Evolutionary conservation across 2,113 vertebrate species (phyloP).

Genomic region (Oncorhynchus nerka): DNA sequence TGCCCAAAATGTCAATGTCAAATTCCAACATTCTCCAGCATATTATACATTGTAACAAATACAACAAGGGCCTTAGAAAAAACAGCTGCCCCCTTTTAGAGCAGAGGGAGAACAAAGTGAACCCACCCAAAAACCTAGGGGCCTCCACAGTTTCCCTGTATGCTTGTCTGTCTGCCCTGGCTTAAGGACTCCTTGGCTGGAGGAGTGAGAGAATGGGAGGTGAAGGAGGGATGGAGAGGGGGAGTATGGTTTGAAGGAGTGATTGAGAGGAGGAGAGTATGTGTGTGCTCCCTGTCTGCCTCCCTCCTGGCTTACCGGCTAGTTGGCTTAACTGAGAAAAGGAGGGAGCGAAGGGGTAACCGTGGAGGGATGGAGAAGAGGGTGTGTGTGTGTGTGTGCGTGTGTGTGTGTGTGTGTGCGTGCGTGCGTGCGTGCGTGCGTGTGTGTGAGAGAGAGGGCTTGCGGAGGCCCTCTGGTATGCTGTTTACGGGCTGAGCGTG

Average conservation of each 20-base stretch:
- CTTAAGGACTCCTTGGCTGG: background rate
- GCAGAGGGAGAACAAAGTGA: no score
- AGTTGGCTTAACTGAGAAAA: background rate
- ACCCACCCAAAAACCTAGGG: no score
- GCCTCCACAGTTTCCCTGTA: background rate
- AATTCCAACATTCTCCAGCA: no score
- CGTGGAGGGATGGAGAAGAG: no score
- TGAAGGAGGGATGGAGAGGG: no score
- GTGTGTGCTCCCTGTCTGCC: background rate
- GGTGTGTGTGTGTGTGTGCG: background rate
- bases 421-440: no score
- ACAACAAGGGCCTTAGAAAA: no score
- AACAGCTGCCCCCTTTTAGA: no score
- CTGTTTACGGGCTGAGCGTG: slow-evolving; percentile 56
- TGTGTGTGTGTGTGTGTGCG: no score
- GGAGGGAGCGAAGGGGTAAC: no score
- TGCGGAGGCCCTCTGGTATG: slow-evolving; percentile 54
- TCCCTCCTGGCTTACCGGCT: background rate
- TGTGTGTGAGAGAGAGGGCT: slow-evolving; percentile 20
- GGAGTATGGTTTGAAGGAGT: background rate
- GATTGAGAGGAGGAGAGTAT: slow-evolving; percentile 1
- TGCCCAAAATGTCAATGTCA: no score
- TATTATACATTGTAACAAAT: no score
- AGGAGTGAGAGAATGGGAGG: background rate
- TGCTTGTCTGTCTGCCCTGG: background rate